Conservation (phyloP, 2,888 invertebrate genomes). For the Mesochorus sp. region DNA sequence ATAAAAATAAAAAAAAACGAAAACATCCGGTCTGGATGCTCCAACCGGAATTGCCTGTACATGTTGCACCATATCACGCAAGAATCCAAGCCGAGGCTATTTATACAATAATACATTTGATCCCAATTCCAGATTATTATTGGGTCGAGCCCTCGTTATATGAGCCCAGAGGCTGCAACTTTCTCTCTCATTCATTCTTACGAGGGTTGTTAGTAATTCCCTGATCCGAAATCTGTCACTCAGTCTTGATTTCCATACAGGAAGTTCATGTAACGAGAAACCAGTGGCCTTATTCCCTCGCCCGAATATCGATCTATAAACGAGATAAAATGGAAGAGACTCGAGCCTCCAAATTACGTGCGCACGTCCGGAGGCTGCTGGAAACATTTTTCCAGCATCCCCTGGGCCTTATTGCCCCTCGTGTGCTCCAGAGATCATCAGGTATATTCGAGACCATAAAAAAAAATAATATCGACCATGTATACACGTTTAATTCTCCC, state of each 20-base stretch:
- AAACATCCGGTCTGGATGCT: not conserved
- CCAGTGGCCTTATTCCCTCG: constrained; percentile 70
- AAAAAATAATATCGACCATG: no score
- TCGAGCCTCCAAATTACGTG: not conserved
- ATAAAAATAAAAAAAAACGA: not conserved
- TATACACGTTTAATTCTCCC: no score
- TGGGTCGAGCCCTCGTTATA: constrained; percentile 45
- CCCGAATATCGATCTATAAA: constrained; percentile 13
- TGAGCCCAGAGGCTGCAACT: constrained; percentile 7
- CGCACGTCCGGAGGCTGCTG: not conserved
- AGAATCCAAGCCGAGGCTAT: constrained; percentile 42
- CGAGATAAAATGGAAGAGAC: not conserved
- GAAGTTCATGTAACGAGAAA: constrained; percentile 80
- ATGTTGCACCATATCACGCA: not conserved
- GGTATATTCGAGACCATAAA: constrained; percentile 43
- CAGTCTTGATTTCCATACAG: constrained; percentile 80
- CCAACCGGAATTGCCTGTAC: constrained; percentile 13
- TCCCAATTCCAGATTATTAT: constrained; percentile 77
- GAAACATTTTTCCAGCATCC: no score
- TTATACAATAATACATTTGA: constrained; percentile 71
- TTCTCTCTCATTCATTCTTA: not conserved
- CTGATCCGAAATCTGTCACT: constrained; percentile 63
- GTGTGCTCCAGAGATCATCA: constrained; percentile 57
- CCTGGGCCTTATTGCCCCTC: constrained; percentile 67
- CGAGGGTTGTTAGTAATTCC: constrained; percentile 52